phyloP scores from a whole-genome alignment of 2,888 invertebrate genomes.

The Schizotus pectinicornis region DNA sequence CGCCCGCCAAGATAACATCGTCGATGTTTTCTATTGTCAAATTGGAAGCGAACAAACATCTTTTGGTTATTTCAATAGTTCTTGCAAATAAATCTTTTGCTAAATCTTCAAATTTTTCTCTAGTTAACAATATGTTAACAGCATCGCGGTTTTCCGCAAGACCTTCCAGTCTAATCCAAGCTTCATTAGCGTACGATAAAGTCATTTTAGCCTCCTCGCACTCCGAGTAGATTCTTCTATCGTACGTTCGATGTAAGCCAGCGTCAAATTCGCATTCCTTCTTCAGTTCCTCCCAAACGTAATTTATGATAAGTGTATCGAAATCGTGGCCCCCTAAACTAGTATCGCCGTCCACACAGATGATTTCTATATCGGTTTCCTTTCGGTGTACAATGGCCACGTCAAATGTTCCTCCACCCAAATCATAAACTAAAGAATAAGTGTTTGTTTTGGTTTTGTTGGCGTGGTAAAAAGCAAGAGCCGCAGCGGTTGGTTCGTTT shows the following conservation, averaged over 20 bases:
- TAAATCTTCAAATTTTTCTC: conserved; percentile 39
- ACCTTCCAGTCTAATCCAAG: conserved; percentile 15
- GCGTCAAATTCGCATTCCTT: conserved; percentile 23
- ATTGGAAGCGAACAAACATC: conserved; percentile 32
- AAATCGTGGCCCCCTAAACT: conserved; percentile 45
- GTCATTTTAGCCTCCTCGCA: conserved; percentile 34
- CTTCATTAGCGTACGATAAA: conserved; percentile 24
- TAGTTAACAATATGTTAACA: conserved; percentile 18
- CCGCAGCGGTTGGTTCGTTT: conserved; percentile 23
- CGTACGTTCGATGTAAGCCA: not conserved
- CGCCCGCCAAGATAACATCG: conserved; percentile 43
- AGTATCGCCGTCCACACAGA: conserved; percentile 38
- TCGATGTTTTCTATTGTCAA: conserved; percentile 36
- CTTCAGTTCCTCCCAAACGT: conserved; percentile 26
- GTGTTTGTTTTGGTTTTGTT: not conserved
- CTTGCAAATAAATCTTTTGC: conserved; percentile 30
- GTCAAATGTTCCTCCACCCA: conserved; percentile 43
- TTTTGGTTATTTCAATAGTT: conserved; percentile 34
- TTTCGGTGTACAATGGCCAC: conserved; percentile 36
- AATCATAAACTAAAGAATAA: conserved; percentile 38
- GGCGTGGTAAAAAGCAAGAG: conserved; percentile 5
- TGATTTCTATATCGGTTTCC: conserved; percentile 28
- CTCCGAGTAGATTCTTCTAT: conserved; percentile 18
- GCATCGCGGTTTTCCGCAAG: conserved; percentile 3
- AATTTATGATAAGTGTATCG: conserved; percentile 33